A percentile compares a stretch with the other conserved stretches of the same genome.
Conservation (phyloP, 2,113 vertebrate species). For the Gavialis gangeticus region DNA sequence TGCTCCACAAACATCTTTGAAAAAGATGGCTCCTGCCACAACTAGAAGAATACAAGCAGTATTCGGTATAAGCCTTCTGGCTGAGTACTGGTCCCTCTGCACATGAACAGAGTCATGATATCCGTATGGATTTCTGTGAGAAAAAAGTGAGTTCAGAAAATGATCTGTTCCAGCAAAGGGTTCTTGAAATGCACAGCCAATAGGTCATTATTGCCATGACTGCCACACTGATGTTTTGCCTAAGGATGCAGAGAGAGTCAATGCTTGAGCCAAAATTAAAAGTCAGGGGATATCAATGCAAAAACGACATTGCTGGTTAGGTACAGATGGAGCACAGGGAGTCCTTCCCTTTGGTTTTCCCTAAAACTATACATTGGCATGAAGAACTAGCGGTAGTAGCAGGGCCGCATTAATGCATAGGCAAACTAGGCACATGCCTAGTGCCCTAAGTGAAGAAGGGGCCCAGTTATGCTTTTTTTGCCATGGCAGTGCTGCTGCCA, state of each 20-base stretch:
- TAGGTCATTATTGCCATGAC: not conserved
- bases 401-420: too few species aligned
- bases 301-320: not conserved
- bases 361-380: not conserved
- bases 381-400: not conserved
- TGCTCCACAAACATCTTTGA: rapidly evolving
- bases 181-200: not conserved
- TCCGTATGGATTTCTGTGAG: not conserved
- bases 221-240: too few species aligned
- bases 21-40: not conserved
- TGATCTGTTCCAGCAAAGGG: not conserved
- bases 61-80: not conserved
- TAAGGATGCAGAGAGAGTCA: too few species aligned
- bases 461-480: too few species aligned
- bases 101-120: not conserved
- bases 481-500: too few species aligned
- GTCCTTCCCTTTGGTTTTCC: not conserved
- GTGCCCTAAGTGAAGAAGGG: too few species aligned
- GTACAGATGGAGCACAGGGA: not conserved
- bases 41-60: not conserved
- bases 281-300: too few species aligned
- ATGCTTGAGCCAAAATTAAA: too few species aligned
- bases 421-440: too few species aligned
- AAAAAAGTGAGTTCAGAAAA: not conserved
- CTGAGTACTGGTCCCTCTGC: not conserved